Base-by-base conservation (phyloP, 1,140 invertebrate genomes). In the Procambarus virginalis region DNA sequence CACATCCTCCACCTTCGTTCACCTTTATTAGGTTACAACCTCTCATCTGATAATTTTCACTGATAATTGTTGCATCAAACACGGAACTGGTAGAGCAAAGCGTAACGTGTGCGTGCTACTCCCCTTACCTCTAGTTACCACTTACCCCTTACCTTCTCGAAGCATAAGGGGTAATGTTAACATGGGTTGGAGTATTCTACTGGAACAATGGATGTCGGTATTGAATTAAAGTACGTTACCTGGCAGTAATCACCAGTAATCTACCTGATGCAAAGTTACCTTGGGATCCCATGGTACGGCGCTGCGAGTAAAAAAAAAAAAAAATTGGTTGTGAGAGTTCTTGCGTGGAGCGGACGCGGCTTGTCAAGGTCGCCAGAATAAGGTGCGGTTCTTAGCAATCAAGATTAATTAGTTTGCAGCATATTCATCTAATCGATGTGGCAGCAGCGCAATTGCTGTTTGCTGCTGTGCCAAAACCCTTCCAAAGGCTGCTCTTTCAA, bases 51-150 rank as follows among this genome's bases (percentile, higher is more conserved):
- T 86, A 86, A 86, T n/a, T 86, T 86, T 48, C 48, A 46, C 46
- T 86, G 84, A 86, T 78, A 86, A 86, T 78, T 86, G 84, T 49
- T 58, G 68, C 84, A 86, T 78, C 75, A 60, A 77, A 86, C 84
- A 86, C 84, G 84, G 46, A 76, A 58, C 70, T 78, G 48, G 51
- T 48, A 14, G 76, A 34, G 79, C 75, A 60, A 60, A 78, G 84
- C 22, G 84, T 86, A 60, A 60, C 49, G 84, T 58, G 73, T 86
- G 84, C 84, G 75, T 86, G 84, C n/a, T 78, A 20, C 12, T 22
- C 48, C 12, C 58, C 10, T 83, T 48, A 5, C 68, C 68, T 17
- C 73, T 48, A 45, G 22, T 75, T 9, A 5, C 20, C 17, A 9
- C 34, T n/a, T 45, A 51, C 46, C 68, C n/a, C 79, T 20, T n/a